phyloP scores from a whole-genome alignment of 2,888 invertebrate species.

The Xylophagus ater region DNA sequence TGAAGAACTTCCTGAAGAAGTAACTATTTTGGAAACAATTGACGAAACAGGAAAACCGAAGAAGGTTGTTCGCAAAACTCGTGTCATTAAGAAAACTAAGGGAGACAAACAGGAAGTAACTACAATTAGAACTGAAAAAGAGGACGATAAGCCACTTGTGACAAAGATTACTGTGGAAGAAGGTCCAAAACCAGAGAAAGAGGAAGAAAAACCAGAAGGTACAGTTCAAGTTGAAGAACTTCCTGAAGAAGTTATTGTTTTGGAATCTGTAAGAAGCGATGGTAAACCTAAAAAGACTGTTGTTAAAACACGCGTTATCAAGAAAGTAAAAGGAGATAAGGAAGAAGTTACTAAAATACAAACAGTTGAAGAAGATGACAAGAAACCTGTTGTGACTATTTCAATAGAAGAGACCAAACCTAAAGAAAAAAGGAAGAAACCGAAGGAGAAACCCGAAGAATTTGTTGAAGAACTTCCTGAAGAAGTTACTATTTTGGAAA shows the following conservation, averaged over 20 bases:
- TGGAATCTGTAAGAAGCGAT: background rate
- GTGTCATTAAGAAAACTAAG: constrained; percentile 16
- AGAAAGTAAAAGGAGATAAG: constrained; percentile 21
- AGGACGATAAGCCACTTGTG: constrained; percentile 27
- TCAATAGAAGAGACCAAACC: constrained; percentile 21
- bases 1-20: constrained; percentile 21
- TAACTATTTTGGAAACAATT: constrained; percentile 25
- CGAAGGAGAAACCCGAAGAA: too few species aligned
- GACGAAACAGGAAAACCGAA: constrained; percentile 25
- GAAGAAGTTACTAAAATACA: constrained; percentile 30
- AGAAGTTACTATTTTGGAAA: constrained; percentile 12
- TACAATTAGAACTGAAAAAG: constrained; percentile 30
- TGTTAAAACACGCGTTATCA: constrained; percentile 27
- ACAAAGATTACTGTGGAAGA: constrained; percentile 12
- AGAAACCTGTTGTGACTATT: constrained; percentile 25
- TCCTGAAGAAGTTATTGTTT: constrained; percentile 11
- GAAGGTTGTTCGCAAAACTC: constrained; percentile 20
- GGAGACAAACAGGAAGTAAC: constrained; percentile 25
- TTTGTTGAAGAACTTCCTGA: constrained; percentile 9
- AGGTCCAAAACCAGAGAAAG: constrained; percentile 17
- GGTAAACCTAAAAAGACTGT: constrained; percentile 23
- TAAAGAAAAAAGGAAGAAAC: too few species aligned
- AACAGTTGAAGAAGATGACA: constrained; percentile 31
- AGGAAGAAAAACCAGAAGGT: constrained; percentile 31
- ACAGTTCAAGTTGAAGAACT: constrained; percentile 19